Conservation (phyloP, 1,140 invertebrate genomes). For the Lepidurus packardi region DNA sequence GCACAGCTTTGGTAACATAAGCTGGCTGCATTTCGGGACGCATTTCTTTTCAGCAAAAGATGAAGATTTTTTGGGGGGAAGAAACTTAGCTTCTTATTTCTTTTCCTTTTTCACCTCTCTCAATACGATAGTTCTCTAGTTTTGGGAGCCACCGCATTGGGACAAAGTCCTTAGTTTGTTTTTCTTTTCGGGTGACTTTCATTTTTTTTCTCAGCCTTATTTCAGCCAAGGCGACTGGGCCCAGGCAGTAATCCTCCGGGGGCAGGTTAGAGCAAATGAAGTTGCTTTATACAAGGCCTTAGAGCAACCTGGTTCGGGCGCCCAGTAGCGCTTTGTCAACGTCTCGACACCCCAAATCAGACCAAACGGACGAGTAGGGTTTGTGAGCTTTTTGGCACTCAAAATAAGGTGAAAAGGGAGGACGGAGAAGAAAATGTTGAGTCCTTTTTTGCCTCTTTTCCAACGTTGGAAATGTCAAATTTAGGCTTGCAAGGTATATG, state of each 20-base stretch:
- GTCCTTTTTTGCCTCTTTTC: no score
- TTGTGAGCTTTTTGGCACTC: background rate
- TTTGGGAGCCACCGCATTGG: no score
- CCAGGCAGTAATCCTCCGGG: background rate
- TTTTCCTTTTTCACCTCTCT: background rate
- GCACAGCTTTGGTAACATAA: background rate
- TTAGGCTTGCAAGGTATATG: no score
- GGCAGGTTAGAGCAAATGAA: conserved; percentile 18
- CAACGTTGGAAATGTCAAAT: no score
- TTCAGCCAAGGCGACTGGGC: background rate
- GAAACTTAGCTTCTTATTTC: background rate
- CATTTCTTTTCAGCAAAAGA: background rate
- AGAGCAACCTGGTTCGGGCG: background rate
- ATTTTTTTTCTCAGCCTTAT: background rate
- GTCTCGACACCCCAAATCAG: conserved; percentile 4
- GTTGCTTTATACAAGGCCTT: conserved; percentile 4
- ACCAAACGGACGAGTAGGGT: background rate
- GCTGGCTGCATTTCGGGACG: background rate
- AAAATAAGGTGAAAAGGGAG: background rate
- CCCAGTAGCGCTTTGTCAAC: background rate
- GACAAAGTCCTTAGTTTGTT: background rate
- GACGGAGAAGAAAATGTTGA: no score
- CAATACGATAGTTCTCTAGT: no score
- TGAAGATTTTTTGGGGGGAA: background rate
- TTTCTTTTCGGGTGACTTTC: background rate